Evolutionary conservation across 2,888 invertebrate genomes (phyloP).

Genomic region (Macropis europaea): DNA sequence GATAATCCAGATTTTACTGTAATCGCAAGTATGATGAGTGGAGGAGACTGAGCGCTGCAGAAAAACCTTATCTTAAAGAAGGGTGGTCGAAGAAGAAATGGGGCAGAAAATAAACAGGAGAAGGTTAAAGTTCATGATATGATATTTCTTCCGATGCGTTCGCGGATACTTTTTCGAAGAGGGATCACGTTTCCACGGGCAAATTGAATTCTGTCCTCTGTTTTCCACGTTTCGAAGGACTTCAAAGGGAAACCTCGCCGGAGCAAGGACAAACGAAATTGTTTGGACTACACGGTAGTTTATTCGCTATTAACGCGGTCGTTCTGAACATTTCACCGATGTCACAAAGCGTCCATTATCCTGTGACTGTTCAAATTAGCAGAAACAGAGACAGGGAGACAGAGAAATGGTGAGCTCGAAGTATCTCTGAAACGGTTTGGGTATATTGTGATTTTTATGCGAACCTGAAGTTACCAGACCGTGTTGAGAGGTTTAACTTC

Average conservation of each 20-base stretch:
- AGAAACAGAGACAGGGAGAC: background rate
- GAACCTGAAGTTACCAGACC: slow-evolving; percentile 52
- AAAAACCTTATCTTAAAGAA: too few relatives aligned
- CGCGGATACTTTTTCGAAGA: background rate
- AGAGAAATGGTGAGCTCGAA: slow-evolving; percentile 15
- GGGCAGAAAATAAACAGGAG: background rate
- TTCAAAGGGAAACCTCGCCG: too few relatives aligned
- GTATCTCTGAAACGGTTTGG: slow-evolving; percentile 2
- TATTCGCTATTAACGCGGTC: background rate
- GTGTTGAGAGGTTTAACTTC: slow-evolving; percentile 31
- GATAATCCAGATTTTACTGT: too few relatives aligned
- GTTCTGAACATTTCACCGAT: background rate
- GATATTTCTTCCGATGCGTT: slow-evolving; percentile 13
- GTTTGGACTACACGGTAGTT: background rate
- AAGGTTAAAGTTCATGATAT: slow-evolving; percentile 26
- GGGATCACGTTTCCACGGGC: slow-evolving; percentile 13
- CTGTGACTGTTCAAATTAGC: too few relatives aligned
- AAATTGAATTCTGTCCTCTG: slow-evolving; percentile 25
- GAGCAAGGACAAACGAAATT: background rate
- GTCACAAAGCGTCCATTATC: too few relatives aligned
- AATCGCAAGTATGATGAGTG: too few relatives aligned
- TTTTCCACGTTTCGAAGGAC: background rate
- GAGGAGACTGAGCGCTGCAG: too few relatives aligned
- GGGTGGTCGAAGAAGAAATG: too few relatives aligned
- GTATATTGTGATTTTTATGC: slow-evolving; percentile 41